Percentiles rank a stretch among this genome's conserved stretches.
Evolutionary conservation across 2,888 invertebrate species (phyloP).

Genomic region (Drosophila rubida): DNA sequence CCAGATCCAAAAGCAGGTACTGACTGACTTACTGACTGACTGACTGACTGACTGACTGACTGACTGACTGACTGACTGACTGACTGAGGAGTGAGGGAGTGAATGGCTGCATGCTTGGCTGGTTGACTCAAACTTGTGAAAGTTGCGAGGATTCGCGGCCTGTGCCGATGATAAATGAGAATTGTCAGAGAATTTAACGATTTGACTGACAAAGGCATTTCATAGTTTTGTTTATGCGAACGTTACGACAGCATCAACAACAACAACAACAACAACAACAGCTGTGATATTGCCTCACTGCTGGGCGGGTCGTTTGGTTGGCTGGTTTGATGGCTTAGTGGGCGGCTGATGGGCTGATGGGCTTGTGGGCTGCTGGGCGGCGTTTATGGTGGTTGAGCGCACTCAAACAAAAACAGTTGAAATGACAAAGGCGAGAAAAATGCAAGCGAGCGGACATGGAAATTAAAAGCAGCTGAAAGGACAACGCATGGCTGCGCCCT

Average conservation of each 20-base stretch:
- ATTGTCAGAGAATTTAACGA: conserved; percentile 73
- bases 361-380: conserved; percentile 4
- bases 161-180: conserved; percentile 67
- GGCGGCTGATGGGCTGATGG: neutral
- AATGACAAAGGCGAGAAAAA: conserved; percentile 63
- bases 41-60: conserved; percentile 13
- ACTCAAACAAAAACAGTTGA: conserved; percentile 57
- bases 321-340: neutral
- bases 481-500: conserved; percentile 55
- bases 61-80: conserved; percentile 12
- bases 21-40: conserved; percentile 33
- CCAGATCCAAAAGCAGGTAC: conserved; percentile 64
- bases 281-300: conserved; percentile 18
- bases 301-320: conserved; percentile 12
- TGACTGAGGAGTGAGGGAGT: conserved; percentile 6
- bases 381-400: conserved; percentile 60
- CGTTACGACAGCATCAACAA: conserved; percentile 38
- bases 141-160: conserved; percentile 48
- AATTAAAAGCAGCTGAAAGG: conserved; percentile 60
- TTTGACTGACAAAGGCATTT: conserved; percentile 77
- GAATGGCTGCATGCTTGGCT: conserved; percentile 30
- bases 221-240: conserved; percentile 75
- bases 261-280: neutral
- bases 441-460: conserved; percentile 63
- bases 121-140: conserved; percentile 56